Percentiles rank a stretch among this genome's conserved stretches.
Conservation (phyloP, 2,797 vertebrate genomes). For the Pantherophis vulpinus region DNA sequence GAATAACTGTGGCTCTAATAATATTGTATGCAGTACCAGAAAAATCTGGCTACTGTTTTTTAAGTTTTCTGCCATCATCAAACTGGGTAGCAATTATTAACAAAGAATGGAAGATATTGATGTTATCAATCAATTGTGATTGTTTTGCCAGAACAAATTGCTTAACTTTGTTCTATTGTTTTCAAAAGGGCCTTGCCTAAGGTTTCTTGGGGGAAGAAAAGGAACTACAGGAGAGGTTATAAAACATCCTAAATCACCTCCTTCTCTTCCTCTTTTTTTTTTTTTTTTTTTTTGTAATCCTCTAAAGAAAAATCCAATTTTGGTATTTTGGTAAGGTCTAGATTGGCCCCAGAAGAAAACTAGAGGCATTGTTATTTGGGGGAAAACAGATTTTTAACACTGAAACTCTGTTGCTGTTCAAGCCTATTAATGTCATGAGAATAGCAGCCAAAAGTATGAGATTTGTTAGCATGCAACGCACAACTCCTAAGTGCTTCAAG, state of each 20-base stretch:
- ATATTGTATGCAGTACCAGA: not conserved
- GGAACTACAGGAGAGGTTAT: not conserved
- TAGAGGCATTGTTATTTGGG: not conserved
- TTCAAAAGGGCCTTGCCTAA: not conserved
- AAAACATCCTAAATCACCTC: not conserved
- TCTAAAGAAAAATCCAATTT: not conserved
- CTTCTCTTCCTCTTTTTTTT: not conserved
- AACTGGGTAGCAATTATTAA: not conserved
- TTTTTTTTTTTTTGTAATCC: not conserved
- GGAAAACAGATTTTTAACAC: not conserved
- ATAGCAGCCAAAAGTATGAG: not conserved
- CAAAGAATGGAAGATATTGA: not conserved
- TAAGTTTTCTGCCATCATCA: not conserved
- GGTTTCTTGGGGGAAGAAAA: not conserved
- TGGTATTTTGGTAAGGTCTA: not conserved
- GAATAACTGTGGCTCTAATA: not conserved
- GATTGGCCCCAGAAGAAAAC: no score
- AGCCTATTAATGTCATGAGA: not conserved
- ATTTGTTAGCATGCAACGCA: not conserved
- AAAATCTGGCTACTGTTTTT: not conserved
- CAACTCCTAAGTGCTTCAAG: not conserved
- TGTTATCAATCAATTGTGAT: not conserved
- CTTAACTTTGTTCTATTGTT: not conserved
- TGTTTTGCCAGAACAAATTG: not conserved
- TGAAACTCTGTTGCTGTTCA: not conserved